Conservation (phyloP, 2,888 invertebrate species). For the Thysanoteuthis rhombus region DNA sequence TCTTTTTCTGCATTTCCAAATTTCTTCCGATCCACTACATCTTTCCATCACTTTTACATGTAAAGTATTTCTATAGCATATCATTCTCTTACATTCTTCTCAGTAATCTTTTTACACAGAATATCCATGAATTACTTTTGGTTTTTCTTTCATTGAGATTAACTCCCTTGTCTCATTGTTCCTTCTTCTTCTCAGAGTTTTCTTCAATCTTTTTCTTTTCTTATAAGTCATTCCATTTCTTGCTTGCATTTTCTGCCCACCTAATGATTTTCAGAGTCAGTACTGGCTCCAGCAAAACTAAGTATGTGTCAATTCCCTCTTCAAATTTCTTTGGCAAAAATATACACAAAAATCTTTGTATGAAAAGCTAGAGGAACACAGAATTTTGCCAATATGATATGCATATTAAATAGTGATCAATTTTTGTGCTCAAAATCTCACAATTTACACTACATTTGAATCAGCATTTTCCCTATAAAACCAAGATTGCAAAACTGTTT, state of each 20-base stretch:
- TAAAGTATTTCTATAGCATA: neutral
- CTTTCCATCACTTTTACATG: neutral
- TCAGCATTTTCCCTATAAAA: no score
- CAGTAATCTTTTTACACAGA: neutral
- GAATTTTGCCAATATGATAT: neutral
- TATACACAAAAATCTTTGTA: neutral
- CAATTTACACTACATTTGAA: no score
- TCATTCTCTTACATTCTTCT: no score
- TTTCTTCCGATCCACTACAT: neutral
- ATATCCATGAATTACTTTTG: neutral
- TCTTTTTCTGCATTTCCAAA: neutral
- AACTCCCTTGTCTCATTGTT: neutral
- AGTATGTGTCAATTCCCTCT: neutral
- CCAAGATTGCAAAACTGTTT: no score
- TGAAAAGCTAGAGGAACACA: neutral
- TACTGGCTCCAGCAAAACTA: neutral
- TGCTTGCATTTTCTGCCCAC: neutral
- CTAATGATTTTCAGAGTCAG: neutral
- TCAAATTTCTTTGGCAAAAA: neutral
- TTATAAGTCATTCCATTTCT: neutral
- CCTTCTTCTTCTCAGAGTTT: neutral
- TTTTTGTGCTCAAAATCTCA: no score
- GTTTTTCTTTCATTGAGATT: neutral
- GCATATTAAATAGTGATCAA: no score
- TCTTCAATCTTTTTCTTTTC: neutral